These are phyloP conservation scores for Pantherophis alleghaniensis DNA, from an alignment of 2,797 vertebrate species.

Conservation along the genomic window DNA sequence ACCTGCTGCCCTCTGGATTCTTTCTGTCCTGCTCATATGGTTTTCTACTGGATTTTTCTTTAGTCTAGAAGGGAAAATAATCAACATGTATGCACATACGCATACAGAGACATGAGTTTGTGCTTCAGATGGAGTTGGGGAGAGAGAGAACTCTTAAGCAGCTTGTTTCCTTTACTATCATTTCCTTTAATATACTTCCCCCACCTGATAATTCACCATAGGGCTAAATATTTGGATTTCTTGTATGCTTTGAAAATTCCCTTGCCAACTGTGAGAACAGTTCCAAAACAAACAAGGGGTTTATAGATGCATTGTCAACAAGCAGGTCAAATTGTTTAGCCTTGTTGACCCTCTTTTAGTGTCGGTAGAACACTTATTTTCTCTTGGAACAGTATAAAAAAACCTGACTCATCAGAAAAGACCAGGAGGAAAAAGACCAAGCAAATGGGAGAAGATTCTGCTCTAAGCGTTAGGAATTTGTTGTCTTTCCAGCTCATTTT, in stretches of 20 bases:
- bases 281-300: conserved; percentile 30
- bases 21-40: not conserved
- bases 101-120: not conserved
- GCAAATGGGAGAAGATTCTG: not conserved
- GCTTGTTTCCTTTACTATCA: not conserved
- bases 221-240: conserved; percentile 13
- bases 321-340: not conserved
- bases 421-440: not conserved
- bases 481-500: not conserved
- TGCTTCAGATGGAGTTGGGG: not conserved
- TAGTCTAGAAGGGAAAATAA: not conserved
- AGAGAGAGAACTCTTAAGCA: not conserved
- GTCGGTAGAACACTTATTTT: not conserved
- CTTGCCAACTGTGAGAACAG: not conserved
- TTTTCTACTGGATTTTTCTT: not conserved
- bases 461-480: not conserved
- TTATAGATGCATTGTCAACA: not conserved
- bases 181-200: conserved; percentile 1
- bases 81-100: not conserved
- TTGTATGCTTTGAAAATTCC: conserved; percentile 14
- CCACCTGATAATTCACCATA: not conserved
- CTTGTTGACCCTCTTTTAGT: not conserved
- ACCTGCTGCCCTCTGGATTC: rapidly evolving
- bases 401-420: not conserved
- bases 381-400: not conserved